Conservation (phyloP, 2,888 invertebrate species). For the Andrena marginata region DNA sequence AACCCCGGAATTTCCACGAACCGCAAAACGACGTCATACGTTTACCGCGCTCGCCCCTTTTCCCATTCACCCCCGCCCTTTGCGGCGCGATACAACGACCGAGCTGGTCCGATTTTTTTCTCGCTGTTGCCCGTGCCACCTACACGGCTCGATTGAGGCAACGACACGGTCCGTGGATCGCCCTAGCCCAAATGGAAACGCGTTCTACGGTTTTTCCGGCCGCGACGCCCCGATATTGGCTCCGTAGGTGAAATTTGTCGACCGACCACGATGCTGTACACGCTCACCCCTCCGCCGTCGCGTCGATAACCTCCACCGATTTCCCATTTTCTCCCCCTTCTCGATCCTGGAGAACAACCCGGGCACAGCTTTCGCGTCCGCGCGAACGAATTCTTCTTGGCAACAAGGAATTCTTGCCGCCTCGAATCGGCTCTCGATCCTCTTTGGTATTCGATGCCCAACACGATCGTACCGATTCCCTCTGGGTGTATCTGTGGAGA, state of each 20-base stretch:
- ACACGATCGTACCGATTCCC: not conserved
- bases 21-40: constrained; percentile 66
- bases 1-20: constrained; percentile 63
- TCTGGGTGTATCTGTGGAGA: not conserved
- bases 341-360: not conserved
- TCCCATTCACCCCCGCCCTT: constrained; percentile 31
- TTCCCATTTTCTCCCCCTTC: constrained; percentile 12
- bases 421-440: constrained; percentile 5
- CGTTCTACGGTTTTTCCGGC: constrained; percentile 51
- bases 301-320: constrained; percentile 39
- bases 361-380: not conserved
- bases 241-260: constrained; percentile 60
- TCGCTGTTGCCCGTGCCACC: constrained; percentile 11
- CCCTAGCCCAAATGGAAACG: constrained; percentile 44
- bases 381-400: not conserved
- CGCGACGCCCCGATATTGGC: constrained; percentile 57
- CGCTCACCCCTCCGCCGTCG: not conserved
- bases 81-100: constrained; percentile 26
- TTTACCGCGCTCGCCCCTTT: constrained; percentile 49
- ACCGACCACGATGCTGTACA: constrained; percentile 34
- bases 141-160: constrained; percentile 24
- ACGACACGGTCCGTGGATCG: constrained; percentile 31
- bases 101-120: constrained; percentile 42
- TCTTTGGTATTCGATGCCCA: constrained; percentile 20
- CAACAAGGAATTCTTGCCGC: constrained; percentile 7